phyloP scores from a whole-genome alignment of 2,888 invertebrate genomes.

The Achlya flavicornis region DNA sequence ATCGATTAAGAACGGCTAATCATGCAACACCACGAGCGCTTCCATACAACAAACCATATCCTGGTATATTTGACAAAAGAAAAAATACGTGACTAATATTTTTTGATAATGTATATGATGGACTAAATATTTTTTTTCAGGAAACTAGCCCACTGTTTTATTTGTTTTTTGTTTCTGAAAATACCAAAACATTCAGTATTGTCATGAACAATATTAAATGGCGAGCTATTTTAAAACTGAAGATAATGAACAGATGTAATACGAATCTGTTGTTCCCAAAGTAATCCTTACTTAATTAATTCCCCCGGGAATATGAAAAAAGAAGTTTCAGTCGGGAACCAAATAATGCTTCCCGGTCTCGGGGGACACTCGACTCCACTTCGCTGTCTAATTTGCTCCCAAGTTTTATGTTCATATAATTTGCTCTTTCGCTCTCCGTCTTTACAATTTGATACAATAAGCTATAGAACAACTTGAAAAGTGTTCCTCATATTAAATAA shows the following conservation, averaged over 20 bases:
- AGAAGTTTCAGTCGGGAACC: conserved; percentile 58
- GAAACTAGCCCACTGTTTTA: too few species aligned
- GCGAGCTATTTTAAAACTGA: conserved; percentile 33
- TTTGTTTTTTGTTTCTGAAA: too few species aligned
- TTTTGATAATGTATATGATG: too few species aligned
- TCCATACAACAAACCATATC: too few species aligned
- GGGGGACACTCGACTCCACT: conserved; percentile 50
- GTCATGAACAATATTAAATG: too few species aligned
- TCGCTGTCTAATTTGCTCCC: conserved; percentile 61
- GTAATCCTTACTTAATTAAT: conserved; percentile 69
- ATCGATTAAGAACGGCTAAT: too few species aligned
- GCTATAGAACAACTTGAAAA: conserved; percentile 32
- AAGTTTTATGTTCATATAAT: conserved; percentile 64
- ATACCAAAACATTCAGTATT: too few species aligned
- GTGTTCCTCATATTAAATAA: background rate
- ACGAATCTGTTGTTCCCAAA: conserved; percentile 51
- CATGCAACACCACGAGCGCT: too few species aligned
- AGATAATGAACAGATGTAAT: conserved; percentile 56
- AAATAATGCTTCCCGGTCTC: conserved; percentile 54
- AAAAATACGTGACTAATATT: too few species aligned
- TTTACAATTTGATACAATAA: conserved; percentile 61
- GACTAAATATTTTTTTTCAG: too few species aligned
- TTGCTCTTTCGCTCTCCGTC: conserved; percentile 48
- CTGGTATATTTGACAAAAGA: too few species aligned
- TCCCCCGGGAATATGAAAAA: conserved; percentile 54